Base-by-base conservation (phyloP, 2,797 vertebrate genomes). In the Malacoraja senta region DNA sequence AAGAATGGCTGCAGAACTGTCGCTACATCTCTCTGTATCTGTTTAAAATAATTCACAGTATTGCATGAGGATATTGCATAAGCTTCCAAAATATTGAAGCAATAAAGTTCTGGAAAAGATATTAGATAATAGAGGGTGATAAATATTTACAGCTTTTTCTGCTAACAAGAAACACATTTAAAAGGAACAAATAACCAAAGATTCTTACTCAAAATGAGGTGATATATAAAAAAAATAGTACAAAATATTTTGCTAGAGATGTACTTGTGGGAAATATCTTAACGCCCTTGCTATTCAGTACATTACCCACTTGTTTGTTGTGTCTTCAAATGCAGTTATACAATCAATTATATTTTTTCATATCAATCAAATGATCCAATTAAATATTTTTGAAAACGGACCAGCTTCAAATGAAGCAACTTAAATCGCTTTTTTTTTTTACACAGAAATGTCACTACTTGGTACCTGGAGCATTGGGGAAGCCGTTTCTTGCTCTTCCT, bases 381-480 rank as follows among this genome's bases (percentile, higher is more conserved):
- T 65, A 12, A 61, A 1, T 44, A 63, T 86, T 86, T 61, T 86
- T 84, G 53, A 29, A 26, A 88, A 84, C 53, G 81, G 61, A 6
- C 29, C 53, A 84, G 7, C n/a, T 0, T 68, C 84, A 68, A 19
- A 32, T 2, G n/a, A 88, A 58, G 12, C 3, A 8, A 61, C 61
- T 84, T 53, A 84, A 53, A 26, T 26, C 10, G 10, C 53, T 17
- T 15, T 17, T 32, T 9, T 10, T 10, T 35, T 8, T 17, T 21
- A 6, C 15, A 6, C 84, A 32, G 84, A 88, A 88, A 68, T 65
- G 19, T 65, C n/a, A 63, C 29, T 12, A 35, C 12, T 9, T 21
- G 21, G 63, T 95, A 99, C 99, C 98, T 99, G 99, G 93, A 99
- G 95, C 99, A 99, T 99, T 0, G 99, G 99, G 58, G 98, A 99